Evolutionary conservation across 2,113 vertebrate species (phyloP).

Genomic region (Crypturellus undulatus): DNA sequence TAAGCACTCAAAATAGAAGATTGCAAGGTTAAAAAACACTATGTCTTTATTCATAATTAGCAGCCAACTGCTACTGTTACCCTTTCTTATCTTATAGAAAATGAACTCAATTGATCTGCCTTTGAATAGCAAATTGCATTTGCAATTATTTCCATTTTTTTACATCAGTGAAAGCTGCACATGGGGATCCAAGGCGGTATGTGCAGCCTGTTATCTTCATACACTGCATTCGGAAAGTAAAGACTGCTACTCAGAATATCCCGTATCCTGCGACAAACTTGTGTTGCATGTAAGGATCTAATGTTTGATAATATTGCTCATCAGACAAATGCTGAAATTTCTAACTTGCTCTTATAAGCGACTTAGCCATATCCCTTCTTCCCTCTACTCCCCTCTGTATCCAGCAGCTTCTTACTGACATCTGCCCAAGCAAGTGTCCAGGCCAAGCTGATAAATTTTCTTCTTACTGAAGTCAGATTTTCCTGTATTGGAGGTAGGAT

Average conservation of each 20-base stretch:
- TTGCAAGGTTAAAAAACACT: conserved; percentile 11
- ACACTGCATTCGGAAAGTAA: background rate
- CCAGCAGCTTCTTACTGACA: background rate
- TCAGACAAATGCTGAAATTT: background rate
- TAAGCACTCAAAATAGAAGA: conserved; percentile 30
- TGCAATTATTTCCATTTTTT: background rate
- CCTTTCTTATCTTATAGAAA: background rate
- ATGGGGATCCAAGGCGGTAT: background rate
- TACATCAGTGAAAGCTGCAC: background rate
- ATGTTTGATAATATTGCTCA: background rate
- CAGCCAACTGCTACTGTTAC: background rate
- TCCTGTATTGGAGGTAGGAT: background rate
- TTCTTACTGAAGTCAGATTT: background rate
- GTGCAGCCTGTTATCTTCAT: background rate
- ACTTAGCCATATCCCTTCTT: background rate
- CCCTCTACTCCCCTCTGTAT: background rate
- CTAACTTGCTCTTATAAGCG: background rate
- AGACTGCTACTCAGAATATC: background rate
- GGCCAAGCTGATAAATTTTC: background rate
- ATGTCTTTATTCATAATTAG: conserved; percentile 20
- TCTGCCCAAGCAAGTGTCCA: background rate
- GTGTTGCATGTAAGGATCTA: background rate
- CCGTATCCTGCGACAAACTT: background rate
- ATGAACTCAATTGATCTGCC: conserved; percentile 2
- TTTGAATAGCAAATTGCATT: conserved; percentile 34